These are phyloP conservation scores for Ypsolopha sequella DNA, from an alignment of 2,888 invertebrate genomes.

Conservation along the genomic window DNA sequence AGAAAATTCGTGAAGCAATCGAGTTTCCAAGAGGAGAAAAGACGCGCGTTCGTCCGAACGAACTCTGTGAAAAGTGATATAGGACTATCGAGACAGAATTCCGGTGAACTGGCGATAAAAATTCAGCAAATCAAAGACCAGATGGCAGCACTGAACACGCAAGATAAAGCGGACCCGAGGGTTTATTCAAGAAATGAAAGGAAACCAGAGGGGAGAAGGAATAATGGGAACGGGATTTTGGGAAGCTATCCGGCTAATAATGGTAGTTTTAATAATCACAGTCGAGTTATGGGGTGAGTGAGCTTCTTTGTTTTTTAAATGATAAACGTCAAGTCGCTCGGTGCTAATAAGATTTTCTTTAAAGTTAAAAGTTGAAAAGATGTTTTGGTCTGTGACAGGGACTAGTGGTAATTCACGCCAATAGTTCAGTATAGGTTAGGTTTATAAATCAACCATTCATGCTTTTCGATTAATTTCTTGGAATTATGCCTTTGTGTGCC, in stretches of 20 bases:
- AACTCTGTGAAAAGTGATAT: not conserved
- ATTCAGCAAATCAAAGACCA: constrained; percentile 52
- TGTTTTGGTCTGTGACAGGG: too few species aligned
- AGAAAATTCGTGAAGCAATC: not conserved
- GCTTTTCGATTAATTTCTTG: too few species aligned
- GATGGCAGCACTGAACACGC: constrained; percentile 32
- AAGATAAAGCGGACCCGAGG: not conserved
- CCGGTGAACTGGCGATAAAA: constrained; percentile 34
- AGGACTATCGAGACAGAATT: constrained; percentile 10
- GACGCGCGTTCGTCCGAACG: not conserved
- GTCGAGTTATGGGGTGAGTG: constrained; percentile 29
- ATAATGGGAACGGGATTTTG: constrained; percentile 40
- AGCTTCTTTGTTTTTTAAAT: not conserved
- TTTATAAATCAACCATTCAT: too few species aligned
- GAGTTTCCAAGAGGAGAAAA: not conserved
- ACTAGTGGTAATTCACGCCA: too few species aligned
- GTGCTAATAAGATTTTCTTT: too few species aligned
- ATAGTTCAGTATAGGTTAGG: too few species aligned
- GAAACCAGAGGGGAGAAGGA: constrained; percentile 19
- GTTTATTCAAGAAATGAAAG: not conserved
- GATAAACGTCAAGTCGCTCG: too few species aligned
- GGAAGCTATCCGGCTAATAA: constrained; percentile 36
- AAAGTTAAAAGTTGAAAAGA: too few species aligned
- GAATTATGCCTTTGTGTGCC: too few species aligned
- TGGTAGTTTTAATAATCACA: constrained; percentile 11